Evolutionary conservation across 2,113 vertebrate species (phyloP).

Genomic region (Calyptommatus sinebrachiatus): DNA sequence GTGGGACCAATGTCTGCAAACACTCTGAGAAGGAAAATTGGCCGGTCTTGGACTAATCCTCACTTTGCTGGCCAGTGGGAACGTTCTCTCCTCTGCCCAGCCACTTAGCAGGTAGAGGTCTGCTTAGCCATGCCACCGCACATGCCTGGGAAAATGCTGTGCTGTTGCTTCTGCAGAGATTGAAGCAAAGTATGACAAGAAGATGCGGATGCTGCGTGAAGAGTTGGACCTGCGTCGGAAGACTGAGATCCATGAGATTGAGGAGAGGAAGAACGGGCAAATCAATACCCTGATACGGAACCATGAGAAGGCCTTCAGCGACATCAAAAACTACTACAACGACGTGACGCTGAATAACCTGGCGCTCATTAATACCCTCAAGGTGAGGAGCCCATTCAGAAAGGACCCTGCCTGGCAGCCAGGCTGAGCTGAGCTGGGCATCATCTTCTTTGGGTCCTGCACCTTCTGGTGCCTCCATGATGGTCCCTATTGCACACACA

Average conservation of each 20-base stretch:
- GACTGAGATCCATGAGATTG: slow-evolving; percentile 75
- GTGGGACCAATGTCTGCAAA: too few species aligned
- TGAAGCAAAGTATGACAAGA: slow-evolving; percentile 76
- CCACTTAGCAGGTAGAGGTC: not conserved
- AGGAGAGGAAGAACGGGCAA: slow-evolving; percentile 83
- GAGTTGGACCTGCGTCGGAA: slow-evolving; percentile 81
- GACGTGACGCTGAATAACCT: slow-evolving; percentile 77
- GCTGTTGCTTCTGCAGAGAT: slow-evolving; percentile 72
- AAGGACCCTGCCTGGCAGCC: too few species aligned
- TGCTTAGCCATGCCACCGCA: too few species aligned
- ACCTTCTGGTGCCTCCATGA: too few species aligned
- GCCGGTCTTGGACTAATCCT: not conserved
- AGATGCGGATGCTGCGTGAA: slow-evolving; percentile 72
- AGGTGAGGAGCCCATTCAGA: slow-evolving; percentile 67
- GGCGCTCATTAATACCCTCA: slow-evolving; percentile 74
- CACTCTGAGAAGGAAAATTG: too few species aligned
- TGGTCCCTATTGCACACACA: too few species aligned
- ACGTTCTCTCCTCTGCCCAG: rapidly evolving
- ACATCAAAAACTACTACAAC: slow-evolving; percentile 80
- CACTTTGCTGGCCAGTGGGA: rapidly evolving
- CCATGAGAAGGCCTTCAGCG: slow-evolving; percentile 75
- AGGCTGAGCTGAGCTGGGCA: too few species aligned
- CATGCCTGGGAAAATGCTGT: not conserved
- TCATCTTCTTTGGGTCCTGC: not conserved
- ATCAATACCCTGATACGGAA: slow-evolving; percentile 75